Evolutionary conservation across 2,797 vertebrate species (phyloP).

Genomic region (Macroramphosus scolopax): DNA sequence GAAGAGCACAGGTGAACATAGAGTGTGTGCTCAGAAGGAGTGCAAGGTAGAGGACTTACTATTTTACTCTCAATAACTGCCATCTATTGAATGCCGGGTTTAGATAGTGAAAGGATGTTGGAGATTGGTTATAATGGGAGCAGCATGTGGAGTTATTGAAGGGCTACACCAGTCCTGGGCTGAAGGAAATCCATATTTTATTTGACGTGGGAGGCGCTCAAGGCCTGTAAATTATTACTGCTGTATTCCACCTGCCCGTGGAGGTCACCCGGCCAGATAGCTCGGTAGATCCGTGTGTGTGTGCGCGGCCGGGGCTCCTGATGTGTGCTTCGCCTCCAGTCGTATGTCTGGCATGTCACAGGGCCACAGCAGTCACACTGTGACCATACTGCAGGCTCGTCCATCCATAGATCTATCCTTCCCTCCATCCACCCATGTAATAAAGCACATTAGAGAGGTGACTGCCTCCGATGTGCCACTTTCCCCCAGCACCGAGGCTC

Average conservation of each 20-base stretch:
- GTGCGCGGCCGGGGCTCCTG: conserved; percentile 8
- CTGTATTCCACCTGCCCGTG: conserved; percentile 58
- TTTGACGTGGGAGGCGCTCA: conserved; percentile 61
- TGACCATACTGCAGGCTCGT: conserved; percentile 56
- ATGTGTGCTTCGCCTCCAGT: conserved; percentile 29
- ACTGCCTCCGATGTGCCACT: conserved; percentile 65
- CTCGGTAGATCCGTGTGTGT: conserved; percentile 19
- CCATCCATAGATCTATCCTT: conserved; percentile 51
- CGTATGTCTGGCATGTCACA: conserved; percentile 35
- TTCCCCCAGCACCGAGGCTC: conserved; percentile 36
- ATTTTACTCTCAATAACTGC: neutral
- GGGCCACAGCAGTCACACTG: conserved; percentile 27
- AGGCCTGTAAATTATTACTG: conserved; percentile 71
- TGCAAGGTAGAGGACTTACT: conserved; percentile 3
- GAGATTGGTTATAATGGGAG: conserved; percentile 39
- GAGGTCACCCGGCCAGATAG: conserved; percentile 55
- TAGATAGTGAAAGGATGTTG: conserved; percentile 20
- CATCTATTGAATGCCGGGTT: conserved; percentile 13
- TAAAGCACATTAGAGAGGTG: conserved; percentile 73
- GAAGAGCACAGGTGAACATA: neutral
- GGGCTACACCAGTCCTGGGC: conserved; percentile 35
- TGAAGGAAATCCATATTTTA: conserved; percentile 69
- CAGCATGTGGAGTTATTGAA: conserved; percentile 45
- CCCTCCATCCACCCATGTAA: conserved; percentile 61
- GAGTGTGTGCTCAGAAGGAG: conserved; percentile 1